Base-by-base conservation (phyloP, 2,113 vertebrate species). In the Osmerus mordax region DNA sequence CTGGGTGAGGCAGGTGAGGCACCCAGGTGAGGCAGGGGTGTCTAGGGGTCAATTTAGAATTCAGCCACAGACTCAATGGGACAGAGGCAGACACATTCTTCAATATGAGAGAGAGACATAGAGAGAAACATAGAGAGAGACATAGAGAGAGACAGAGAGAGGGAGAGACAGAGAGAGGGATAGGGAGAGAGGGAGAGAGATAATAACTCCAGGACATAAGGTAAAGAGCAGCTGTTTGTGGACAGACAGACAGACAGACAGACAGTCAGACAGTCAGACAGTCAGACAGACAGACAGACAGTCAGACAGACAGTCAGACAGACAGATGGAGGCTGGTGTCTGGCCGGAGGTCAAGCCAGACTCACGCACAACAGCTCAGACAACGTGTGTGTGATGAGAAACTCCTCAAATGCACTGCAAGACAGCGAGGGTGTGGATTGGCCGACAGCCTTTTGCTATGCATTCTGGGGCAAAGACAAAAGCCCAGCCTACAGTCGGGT, bases 391-490 rank as follows among this genome's bases (percentile, higher is more conserved):
- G 86, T 88, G 85, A 89, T 89, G 89, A 84, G 15, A 47, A 85
- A 87, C 84, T 90, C 88, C 84, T 89, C 67, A 67, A 87, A 86
- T 83, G 86, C 86, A 88, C 84, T 88, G 83, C 81, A 56, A 88
- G 85, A 88, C 89, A 84, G 88, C 85, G 84, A 70, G 69, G 89
- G 86, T 78, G 87, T 84, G 88, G 84, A 87, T 87, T 87, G 87
- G 81, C 83, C 84, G 83, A 83, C 82, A 66, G 80, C 83, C 85
- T 83, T 16, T 89, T 88, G 89, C 87, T 86, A 87, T 89, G 89
- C 89, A 89, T 91, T 91, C 76, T 86, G 84, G 87, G 87, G 83
- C 2, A 32, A 67, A 36, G 32, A 21, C 29, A 55, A 55, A 55
- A 60, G 7, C 32, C 12, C 18, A 12, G 32, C 71, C 61, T 68